A percentile compares a stretch with the other conserved stretches of the same genome.
phyloP scores from a whole-genome alignment of 2,113 vertebrate genomes.

The Tachycineta bicolor region DNA sequence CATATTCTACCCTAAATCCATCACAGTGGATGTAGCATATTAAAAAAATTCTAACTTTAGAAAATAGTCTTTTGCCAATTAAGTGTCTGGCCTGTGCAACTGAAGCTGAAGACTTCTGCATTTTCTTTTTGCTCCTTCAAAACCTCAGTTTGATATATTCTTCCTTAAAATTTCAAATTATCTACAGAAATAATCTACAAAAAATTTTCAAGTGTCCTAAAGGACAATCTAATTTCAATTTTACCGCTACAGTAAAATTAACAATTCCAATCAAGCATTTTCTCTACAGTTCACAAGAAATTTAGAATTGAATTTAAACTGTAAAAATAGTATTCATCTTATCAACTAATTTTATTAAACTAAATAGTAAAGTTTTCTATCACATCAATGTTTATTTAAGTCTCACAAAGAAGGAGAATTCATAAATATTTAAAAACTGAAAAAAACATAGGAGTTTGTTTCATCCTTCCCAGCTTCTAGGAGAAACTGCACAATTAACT shows the following conservation, averaged over 20 bases:
- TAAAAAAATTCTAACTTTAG: not conserved
- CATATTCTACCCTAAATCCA: not conserved
- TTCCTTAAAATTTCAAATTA: not conserved
- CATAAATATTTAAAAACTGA: not conserved
- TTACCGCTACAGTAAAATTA: not conserved
- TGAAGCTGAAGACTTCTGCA: not conserved
- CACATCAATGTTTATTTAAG: not conserved
- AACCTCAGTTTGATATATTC: not conserved
- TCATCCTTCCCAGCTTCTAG: not conserved
- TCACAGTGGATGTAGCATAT: not conserved
- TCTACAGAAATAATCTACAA: not conserved
- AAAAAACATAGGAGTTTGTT: not conserved
- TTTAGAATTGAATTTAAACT: not conserved
- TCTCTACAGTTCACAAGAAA: not conserved
- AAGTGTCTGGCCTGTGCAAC: not conserved
- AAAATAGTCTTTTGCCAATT: not conserved
- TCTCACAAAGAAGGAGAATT: not conserved
- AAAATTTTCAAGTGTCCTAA: not conserved
- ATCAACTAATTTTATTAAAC: not conserved
- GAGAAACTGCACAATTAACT: not conserved
- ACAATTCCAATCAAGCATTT: not conserved
- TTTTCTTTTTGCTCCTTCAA: not conserved
- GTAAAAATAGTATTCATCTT: not conserved
- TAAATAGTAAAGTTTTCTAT: not conserved
- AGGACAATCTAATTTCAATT: not conserved